Conservation (phyloP, 2,113 vertebrate genomes). For the Raja brachyura region DNA sequence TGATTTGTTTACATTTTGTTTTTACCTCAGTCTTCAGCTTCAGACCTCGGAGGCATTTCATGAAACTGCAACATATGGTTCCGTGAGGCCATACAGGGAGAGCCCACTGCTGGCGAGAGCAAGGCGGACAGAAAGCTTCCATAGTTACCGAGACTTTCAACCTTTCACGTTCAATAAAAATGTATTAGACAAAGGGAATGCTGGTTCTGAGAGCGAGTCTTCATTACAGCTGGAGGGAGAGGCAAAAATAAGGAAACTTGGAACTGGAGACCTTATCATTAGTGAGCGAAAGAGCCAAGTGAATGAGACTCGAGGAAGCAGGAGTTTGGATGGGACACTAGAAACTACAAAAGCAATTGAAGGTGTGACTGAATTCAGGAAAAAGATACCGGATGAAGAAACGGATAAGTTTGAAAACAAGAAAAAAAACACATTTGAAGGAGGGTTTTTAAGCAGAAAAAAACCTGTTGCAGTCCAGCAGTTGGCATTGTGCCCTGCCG, state of each 20-base stretch:
- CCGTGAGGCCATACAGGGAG: slow-evolving; percentile 84
- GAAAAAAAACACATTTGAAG: slow-evolving; percentile 77
- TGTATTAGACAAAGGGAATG: slow-evolving; percentile 56
- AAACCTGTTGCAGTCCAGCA: slow-evolving; percentile 66
- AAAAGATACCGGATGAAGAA: slow-evolving; percentile 68
- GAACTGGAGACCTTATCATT: slow-evolving; percentile 52
- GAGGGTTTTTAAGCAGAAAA: slow-evolving; percentile 75
- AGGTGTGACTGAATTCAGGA: slow-evolving; percentile 61
- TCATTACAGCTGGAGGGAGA: slow-evolving; percentile 44
- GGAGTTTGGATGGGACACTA: slow-evolving; percentile 51
- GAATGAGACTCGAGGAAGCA: slow-evolving; percentile 54
- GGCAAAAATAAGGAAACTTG: slow-evolving; percentile 51
- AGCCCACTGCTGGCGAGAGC: slow-evolving; percentile 88
- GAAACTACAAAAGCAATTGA: slow-evolving; percentile 61
- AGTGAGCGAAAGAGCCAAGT: slow-evolving; percentile 60
- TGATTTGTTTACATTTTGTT: slow-evolving; percentile 29
- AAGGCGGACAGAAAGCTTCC: slow-evolving; percentile 85
- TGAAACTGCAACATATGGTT: slow-evolving; percentile 76
- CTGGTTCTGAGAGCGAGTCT: slow-evolving; percentile 51
- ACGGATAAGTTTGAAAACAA: slow-evolving; percentile 60
- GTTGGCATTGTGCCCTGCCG: slow-evolving; percentile 61
- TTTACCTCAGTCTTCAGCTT: slow-evolving; percentile 71
- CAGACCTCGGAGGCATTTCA: slow-evolving; percentile 71
- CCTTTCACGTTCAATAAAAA: slow-evolving; percentile 67
- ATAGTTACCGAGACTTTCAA: slow-evolving; percentile 88